Evolutionary conservation across 2,797 vertebrate genomes (phyloP), one percentile per base, ranked within the genome.

Genomic region (Podarcis lilfordi): DNA sequence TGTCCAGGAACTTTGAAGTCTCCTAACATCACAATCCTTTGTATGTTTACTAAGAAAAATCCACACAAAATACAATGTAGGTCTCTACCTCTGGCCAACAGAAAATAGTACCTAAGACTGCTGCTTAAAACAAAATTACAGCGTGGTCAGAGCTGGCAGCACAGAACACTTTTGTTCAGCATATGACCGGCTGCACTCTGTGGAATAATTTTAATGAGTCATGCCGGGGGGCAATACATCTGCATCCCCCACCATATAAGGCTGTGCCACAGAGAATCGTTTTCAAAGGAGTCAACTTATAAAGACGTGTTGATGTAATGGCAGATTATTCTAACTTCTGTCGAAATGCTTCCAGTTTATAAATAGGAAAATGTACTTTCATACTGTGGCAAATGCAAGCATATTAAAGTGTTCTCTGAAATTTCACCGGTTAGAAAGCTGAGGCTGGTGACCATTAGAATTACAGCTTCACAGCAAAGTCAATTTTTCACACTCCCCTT

Each of bases 311-410:
- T 93, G 55, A 69, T 90, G 29, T 88, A 84, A 84, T 87, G 81
- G 77, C 29, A 90, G 86, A 82, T 91, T 89, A 89, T 61, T 90
- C 77, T 86, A 89, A 89, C 64, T 90, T 91, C 80, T 91, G 32
- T 72, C 90, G 80, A 92, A 92, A 79, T 93, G 71, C 72, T 92
- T 88, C 17, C 19, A 72, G 25, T 89, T 94, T 91, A 85, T 88
- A 95, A 94, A 89, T 88, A 94, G 85, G 77, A 95, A 95, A 95
- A 90, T 93, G 35, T 13, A 88, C 72, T 95, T 91, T 91, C 85
- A 92, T 72, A 89, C 81, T 91, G 92, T 93, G 91, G 81, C 93
- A 96, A 95, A 95, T 89, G 84, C 86, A 93, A 94, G 91, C 45
- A n/a, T 10, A 89, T 93, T 94, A 81, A 93, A 91, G 11, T 87